Conservation (phyloP, 1,140 invertebrate species). For the Drosophila paulistorum region DNA sequence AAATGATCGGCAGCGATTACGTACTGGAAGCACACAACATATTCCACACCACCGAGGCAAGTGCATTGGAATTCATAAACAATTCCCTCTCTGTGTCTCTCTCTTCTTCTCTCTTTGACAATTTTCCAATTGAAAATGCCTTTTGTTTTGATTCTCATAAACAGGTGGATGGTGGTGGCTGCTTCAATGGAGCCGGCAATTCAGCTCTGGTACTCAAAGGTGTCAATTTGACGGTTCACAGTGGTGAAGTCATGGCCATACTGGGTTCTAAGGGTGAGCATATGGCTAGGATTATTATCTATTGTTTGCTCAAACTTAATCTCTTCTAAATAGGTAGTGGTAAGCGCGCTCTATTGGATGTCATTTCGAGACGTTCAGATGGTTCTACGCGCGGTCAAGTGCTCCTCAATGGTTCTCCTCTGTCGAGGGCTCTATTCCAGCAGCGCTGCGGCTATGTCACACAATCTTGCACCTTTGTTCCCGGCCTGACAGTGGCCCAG, state of each 20-base stretch:
- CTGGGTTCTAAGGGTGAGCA: constrained; percentile 93
- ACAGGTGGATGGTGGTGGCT: constrained; percentile 91
- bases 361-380: constrained; percentile 91
- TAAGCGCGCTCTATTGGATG: constrained; percentile 94
- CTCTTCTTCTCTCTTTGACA: background rate
- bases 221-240: constrained; percentile 94
- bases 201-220: constrained; percentile 94
- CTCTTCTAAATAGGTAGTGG: constrained; percentile 88
- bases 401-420: constrained; percentile 91
- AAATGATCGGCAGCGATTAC: constrained; percentile 92
- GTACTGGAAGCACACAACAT: constrained; percentile 94
- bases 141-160: constrained; percentile 36
- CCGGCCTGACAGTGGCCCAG: constrained; percentile 93
- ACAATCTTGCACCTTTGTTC: constrained; percentile 91
- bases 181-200: constrained; percentile 90
- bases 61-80: constrained; percentile 56
- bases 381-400: constrained; percentile 92
- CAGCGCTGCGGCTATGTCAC: constrained; percentile 93
- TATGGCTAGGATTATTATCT: background rate
- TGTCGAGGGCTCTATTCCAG: constrained; percentile 92
- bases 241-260: constrained; percentile 95
- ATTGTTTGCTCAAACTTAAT: background rate
- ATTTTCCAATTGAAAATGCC: constrained; percentile 34
- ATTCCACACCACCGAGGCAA: constrained; percentile 93
- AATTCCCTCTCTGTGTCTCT: background rate